Base-by-base conservation (phyloP, 2,888 invertebrate species). In the Callinectes sapidus region DNA sequence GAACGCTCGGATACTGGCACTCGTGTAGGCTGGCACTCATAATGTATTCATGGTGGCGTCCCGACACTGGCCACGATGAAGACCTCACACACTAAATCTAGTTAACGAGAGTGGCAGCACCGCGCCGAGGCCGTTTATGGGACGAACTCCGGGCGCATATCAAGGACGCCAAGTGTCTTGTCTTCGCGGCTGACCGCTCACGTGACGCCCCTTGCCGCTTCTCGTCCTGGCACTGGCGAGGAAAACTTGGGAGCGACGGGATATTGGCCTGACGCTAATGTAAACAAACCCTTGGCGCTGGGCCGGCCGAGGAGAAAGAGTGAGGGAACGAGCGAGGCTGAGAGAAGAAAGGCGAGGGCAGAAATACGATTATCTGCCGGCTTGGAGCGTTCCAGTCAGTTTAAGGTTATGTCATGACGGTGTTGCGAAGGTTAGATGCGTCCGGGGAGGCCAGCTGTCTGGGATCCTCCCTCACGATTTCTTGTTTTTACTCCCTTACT, bases 241-340 rank as follows among this genome's bases (percentile, higher is more conserved):
- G 87, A 48, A 87, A 87, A 87, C 87, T 87, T 87, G 87, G 87
- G n/a, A 54, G 87, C 87, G 54, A 35, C n/a, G 87, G 54, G 87
- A 87, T 87, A 87, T 87, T 87, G 87, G 18, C 48, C 87, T 87
- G 87, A 87, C 87, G 48, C 48, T 54, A 87, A 87, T 54, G 87
- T 87, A 87, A 87, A 87, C 87, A 87, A 54, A 54, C 48, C 48
- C 87, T 87, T 87, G 86, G 86, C 42, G 32, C 39, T 86, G 87
- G 87, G 81, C 35, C 81, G 81, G 81, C 81, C 81, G 81, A 81
- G 81, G 81, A 81, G 81, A 71, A 71, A 71, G 81, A 81, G 81
- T 3, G 35, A 35, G 81, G 28, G 71, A 81, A 16, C 32, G 35
- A 81, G 35, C 35, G 81, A 81, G 81, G 5, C 35, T 35, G 81